Conservation (phyloP, 2,113 vertebrate species). For the Pantherophis guttatus region DNA sequence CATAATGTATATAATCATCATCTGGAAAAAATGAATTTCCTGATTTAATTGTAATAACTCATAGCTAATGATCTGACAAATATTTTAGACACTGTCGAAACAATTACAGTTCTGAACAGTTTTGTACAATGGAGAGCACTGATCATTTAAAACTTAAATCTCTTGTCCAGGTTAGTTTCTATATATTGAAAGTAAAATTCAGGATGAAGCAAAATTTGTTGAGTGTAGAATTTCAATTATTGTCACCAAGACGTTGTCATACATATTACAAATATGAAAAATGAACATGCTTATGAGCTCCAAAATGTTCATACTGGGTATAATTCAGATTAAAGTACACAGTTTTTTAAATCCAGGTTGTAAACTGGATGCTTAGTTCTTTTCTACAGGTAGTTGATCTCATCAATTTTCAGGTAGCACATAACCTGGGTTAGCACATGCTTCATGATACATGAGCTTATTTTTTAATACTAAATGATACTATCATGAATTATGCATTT, state of each 20-base stretch:
- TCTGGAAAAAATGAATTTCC: constrained; percentile 29
- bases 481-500: background rate
- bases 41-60: constrained; percentile 34
- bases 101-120: constrained; percentile 37
- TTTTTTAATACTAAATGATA: constrained; percentile 7
- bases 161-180: constrained; percentile 18
- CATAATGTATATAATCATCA: constrained; percentile 48
- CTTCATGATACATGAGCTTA: background rate
- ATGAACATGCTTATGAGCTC: constrained; percentile 33
- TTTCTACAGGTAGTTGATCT: background rate
- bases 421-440: background rate
- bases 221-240: constrained; percentile 38
- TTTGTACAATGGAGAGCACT: constrained; percentile 44
- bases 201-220: constrained; percentile 23
- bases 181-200: constrained; percentile 6
- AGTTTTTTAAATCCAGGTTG: background rate
- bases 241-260: constrained; percentile 37
- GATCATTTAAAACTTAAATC: constrained; percentile 40
- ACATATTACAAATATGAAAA: constrained; percentile 41
- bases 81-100: constrained; percentile 40
- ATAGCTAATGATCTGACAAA: constrained; percentile 37
- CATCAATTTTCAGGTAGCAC: background rate
- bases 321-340: background rate
- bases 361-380: background rate
- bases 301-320: constrained; percentile 27